Evolutionary conservation across 2,888 invertebrate genomes (phyloP).

Genomic region (Bellardia pandia): DNA sequence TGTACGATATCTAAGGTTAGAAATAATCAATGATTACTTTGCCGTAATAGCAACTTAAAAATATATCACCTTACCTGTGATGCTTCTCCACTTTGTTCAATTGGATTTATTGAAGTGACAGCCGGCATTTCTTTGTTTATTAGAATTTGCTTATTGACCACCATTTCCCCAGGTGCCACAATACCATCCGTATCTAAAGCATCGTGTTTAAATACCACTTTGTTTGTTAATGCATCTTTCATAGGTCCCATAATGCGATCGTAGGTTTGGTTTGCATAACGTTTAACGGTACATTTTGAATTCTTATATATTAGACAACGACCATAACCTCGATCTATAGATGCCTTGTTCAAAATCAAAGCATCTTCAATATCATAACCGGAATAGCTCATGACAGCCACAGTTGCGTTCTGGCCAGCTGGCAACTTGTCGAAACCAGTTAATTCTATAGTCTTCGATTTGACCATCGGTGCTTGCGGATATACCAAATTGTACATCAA

Average conservation of each 20-base stretch:
- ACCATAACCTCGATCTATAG: conserved; percentile 96
- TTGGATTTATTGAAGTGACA: conserved; percentile 87
- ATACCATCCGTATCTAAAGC: conserved; percentile 95
- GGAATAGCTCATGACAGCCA: conserved; percentile 99
- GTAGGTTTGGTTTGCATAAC: conserved; percentile 96
- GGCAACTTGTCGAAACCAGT: conserved; percentile 97
- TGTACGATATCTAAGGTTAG: conserved; percentile 86
- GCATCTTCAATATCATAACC: conserved; percentile 99
- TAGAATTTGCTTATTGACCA: conserved; percentile 92
- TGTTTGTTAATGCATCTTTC: conserved; percentile 91
- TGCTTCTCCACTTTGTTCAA: conserved; percentile 84
- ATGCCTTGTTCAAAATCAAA: conserved; percentile 97
- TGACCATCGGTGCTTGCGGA: conserved; percentile 98
- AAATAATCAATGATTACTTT: conserved; percentile 70
- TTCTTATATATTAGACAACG: conserved; percentile 97
- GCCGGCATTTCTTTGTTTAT: conserved; percentile 98
- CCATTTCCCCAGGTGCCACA: conserved; percentile 92
- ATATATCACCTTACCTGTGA: conserved; percentile 83
- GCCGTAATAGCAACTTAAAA: not conserved
- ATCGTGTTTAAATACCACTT: conserved; percentile 94
- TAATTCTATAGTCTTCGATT: conserved; percentile 94
- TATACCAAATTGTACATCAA: conserved; percentile 98
- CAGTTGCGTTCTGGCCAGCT: conserved; percentile 99
- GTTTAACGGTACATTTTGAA: conserved; percentile 94
- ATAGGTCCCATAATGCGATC: conserved; percentile 97